These are phyloP conservation scores for Erpobdella octoculata DNA, from an alignment of 2,888 invertebrate genomes.

Conservation along the genomic window DNA sequence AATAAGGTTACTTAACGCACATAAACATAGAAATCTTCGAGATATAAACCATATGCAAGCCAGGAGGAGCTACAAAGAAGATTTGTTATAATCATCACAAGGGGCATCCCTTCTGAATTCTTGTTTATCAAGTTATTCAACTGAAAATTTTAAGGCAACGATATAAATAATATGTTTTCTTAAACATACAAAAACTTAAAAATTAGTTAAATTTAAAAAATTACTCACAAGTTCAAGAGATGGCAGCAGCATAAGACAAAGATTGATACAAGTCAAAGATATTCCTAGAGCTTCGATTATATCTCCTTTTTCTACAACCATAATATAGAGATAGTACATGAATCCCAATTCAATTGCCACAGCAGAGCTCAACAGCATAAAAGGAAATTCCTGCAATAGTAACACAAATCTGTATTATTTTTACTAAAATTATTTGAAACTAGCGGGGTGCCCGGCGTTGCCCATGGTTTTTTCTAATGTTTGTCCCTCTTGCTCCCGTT, in stretches of 20 bases:
- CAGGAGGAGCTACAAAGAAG: conserved; percentile 36
- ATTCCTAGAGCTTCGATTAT: background rate
- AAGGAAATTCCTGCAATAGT: too few relatives aligned
- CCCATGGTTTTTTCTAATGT: too few relatives aligned
- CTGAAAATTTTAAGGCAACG: conserved; percentile 22
- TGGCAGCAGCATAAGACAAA: background rate
- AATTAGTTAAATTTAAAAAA: too few relatives aligned
- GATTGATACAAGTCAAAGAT: background rate
- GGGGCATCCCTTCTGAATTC: conserved; percentile 39
- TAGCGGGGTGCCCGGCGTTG: too few relatives aligned
- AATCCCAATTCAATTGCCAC: too few relatives aligned
- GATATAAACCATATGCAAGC: conserved; percentile 39
- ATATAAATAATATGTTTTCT: background rate
- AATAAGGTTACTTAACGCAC: too few relatives aligned
- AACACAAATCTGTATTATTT: too few relatives aligned
- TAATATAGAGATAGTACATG: too few relatives aligned
- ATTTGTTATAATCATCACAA: conserved; percentile 37
- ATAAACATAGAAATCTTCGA: conserved; percentile 40
- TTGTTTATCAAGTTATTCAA: conserved; percentile 36
- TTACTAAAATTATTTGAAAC: too few relatives aligned
- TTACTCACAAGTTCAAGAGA: background rate
- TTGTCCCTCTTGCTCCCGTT: too few relatives aligned
- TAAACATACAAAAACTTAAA: background rate
- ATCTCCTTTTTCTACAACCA: background rate
- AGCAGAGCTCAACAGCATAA: too few relatives aligned